Percentiles rank a stretch among this genome's conserved stretches.
Evolutionary conservation across 2,888 invertebrate species (phyloP).

Genomic region (Polymixis lichenea): DNA sequence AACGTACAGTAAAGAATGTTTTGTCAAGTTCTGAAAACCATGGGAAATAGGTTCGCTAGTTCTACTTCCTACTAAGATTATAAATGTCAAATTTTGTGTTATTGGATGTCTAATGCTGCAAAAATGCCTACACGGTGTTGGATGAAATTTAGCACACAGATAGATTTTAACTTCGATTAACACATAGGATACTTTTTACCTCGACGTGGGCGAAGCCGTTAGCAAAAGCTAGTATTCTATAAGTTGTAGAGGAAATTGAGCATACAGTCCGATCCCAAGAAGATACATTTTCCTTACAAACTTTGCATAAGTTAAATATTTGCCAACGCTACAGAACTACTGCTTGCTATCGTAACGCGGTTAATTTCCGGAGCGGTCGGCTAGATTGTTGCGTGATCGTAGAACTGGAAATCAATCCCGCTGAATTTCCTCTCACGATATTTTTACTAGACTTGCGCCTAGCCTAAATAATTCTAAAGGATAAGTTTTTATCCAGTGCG

Average conservation of each 20-base stretch:
- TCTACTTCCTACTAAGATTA: too few relatives aligned
- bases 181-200: too few relatives aligned
- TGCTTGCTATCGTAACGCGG: constrained; percentile 36
- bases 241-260: neutral
- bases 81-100: too few relatives aligned
- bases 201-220: too few relatives aligned
- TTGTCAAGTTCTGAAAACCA: neutral
- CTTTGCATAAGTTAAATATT: constrained; percentile 20
- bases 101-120: too few relatives aligned
- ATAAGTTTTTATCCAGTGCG: too few relatives aligned
- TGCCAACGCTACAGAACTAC: constrained; percentile 14
- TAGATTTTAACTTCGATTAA: too few relatives aligned
- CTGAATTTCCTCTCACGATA: constrained; percentile 18
- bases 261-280: neutral
- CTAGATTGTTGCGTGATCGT: constrained; percentile 39
- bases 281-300: constrained; percentile 15
- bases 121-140: too few relatives aligned
- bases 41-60: neutral
- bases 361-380: constrained; percentile 46
- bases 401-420: constrained; percentile 31
- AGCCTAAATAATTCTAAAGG: neutral
- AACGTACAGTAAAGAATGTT: neutral
- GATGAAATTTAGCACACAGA: too few relatives aligned
- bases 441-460: constrained; percentile 11
- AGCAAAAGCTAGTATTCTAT: neutral